Base-by-base conservation (phyloP, 2,113 vertebrate genomes). In the Spermophilus dauricus region DNA sequence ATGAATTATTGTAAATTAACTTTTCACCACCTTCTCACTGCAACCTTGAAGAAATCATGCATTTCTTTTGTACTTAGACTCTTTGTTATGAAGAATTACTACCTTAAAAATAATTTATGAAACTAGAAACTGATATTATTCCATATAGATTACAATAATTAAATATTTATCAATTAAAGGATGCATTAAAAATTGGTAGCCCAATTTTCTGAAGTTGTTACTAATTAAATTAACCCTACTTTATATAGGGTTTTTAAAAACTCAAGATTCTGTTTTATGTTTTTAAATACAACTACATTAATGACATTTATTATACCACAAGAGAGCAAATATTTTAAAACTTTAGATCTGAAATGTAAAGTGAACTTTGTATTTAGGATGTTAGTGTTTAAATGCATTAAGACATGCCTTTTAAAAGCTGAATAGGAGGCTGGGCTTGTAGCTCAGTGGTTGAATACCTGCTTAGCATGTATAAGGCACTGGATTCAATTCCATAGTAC, bases 331-430 rank as follows among this genome's bases (percentile, higher is more conserved):
- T 7, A 56, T 70, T 94, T 96, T 95, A 28, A 93, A 90, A 82
- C 28, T 72, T 90, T 90, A 61, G 13, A 81, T 34, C 80, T 92
- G 39, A 95, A 90, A 82, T 94, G 82, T 67, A 67, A 82, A 67
- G 37, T 9, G 51, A 51, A 58, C 0, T 87, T 89, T 90, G 17
- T 32, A 72, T 77, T 86, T 92, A 83, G 30, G 10, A 65, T 75
- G 8, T 72, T 86, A 69, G 45, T 91, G 14, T 8, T 65, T 92
- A 86, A 65, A 5, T 58, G 4, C 65, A 63, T 12, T 48, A 78
- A 83, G 28, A 82, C 20, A 53, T 56, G 11, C 1, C 65, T 5
- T 18, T 16, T 72, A 69, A 86, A 95, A 78, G 5, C 12, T 63
- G 24, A 63, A 63, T 28, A 28, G 61, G 22, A 28, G 24, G 7